Evolutionary conservation across 2,888 invertebrate genomes (phyloP).

Genomic region (Notocelia uddmanniana): DNA sequence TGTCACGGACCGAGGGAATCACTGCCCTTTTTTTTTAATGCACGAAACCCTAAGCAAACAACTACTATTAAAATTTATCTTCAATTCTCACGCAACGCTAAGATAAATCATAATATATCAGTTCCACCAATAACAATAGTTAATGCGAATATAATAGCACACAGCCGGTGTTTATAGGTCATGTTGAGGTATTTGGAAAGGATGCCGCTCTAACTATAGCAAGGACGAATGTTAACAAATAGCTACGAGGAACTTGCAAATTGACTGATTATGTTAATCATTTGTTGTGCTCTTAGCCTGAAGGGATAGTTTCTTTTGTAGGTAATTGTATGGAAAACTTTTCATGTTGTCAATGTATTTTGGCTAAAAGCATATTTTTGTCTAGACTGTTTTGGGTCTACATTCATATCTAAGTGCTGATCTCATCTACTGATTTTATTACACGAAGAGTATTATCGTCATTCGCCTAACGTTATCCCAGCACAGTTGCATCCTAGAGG

Average conservation of each 20-base stretch:
- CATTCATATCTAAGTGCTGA: no score
- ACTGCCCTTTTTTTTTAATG: no score
- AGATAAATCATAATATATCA: conserved; percentile 33
- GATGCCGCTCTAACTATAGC: conserved; percentile 65
- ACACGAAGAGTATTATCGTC: no score
- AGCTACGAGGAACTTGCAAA: conserved; percentile 24
- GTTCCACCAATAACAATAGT: conserved; percentile 31
- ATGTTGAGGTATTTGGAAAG: conserved; percentile 68
- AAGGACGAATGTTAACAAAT: conserved; percentile 62
- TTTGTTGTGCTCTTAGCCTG: not conserved
- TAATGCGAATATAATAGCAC: conserved; percentile 47
- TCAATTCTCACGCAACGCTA: conserved; percentile 13
- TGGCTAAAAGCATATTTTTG: no score
- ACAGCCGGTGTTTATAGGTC: conserved; percentile 41
- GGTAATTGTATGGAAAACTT: not conserved
- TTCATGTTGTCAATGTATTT: no score
- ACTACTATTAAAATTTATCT: not conserved
- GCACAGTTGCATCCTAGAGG: no score
- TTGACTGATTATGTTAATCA: conserved; percentile 8
- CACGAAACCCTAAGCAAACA: not conserved
- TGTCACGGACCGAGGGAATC: no score
- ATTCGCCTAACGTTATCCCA: no score
- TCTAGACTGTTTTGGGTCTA: no score
- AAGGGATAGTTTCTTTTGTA: not conserved
- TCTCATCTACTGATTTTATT: no score